These are phyloP conservation scores for Trichonephila clavipes DNA, from an alignment of 1,140 invertebrate genomes.

Conservation along the genomic window DNA sequence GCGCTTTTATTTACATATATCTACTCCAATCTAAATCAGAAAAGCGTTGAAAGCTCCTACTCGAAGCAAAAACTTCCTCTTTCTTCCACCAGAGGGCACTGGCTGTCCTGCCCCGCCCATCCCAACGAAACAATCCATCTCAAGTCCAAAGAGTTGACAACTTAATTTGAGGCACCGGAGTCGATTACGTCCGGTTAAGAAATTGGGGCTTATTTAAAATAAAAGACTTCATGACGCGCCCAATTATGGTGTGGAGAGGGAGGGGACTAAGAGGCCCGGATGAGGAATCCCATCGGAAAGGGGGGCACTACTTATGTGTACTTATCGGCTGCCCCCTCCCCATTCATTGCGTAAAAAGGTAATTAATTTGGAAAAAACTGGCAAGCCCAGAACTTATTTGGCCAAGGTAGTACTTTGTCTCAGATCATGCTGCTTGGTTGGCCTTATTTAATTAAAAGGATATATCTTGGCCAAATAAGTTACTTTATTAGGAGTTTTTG, in stretches of 20 bases:
- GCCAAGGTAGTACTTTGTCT: constrained; percentile 25
- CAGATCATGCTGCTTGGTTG: background rate
- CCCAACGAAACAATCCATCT: constrained; percentile 33
- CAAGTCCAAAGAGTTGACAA: constrained; percentile 32
- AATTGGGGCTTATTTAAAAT: constrained; percentile 64
- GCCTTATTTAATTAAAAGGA: constrained; percentile 3
- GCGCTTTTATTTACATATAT: too few species aligned
- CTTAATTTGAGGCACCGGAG: constrained; percentile 53
- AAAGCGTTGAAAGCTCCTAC: background rate
- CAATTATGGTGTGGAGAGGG: background rate
- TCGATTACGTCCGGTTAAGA: constrained; percentile 55
- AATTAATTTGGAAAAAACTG: constrained; percentile 51
- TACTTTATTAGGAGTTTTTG: background rate
- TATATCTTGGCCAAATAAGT: background rate
- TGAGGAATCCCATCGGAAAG: constrained; percentile 16
- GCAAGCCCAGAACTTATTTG: background rate
- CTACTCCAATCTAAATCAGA: too few species aligned
- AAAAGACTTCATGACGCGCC: constrained; percentile 32
- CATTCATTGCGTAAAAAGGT: constrained; percentile 35
- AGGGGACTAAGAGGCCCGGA: background rate
- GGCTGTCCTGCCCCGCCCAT: constrained; percentile 2
- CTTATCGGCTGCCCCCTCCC: background rate
- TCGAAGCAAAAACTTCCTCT: background rate
- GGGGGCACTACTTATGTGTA: constrained; percentile 33
- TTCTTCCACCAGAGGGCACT: constrained; percentile 30